Percentiles rank a stretch among this genome's conserved stretches.
These are phyloP conservation scores for Megaustenia siamemsis DNA, from an alignment of 2,888 invertebrate species.

Conservation along the genomic window DNA sequence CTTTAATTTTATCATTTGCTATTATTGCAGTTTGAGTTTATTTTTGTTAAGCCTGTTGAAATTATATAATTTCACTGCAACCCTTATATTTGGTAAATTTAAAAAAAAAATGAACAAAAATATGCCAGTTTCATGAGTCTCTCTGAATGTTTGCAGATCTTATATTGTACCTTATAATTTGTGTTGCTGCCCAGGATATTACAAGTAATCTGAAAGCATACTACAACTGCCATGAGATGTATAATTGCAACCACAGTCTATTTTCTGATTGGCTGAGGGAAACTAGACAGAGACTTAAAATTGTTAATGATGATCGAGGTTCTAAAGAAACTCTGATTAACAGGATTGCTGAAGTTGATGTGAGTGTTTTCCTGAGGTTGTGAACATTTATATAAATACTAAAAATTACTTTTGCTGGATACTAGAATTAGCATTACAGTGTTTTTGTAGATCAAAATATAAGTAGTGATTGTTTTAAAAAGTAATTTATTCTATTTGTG, in stretches of 20 bases:
- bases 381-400: not conserved
- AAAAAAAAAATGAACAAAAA: too few species aligned
- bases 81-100: too few species aligned
- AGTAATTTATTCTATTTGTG: too few species aligned
- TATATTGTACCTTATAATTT: too few species aligned
- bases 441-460: not conserved
- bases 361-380: constrained; percentile 76
- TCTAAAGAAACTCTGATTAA: constrained; percentile 91
- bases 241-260: constrained; percentile 93
- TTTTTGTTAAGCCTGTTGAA: too few species aligned
- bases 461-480: too few species aligned
- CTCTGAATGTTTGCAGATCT: too few species aligned
- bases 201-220: constrained; percentile 90
- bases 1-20: too few species aligned
- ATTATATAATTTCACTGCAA: too few species aligned
- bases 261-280: constrained; percentile 95
- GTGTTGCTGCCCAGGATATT: constrained; percentile 67
- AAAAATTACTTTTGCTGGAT: not conserved
- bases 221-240: constrained; percentile 95
- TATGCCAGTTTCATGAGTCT: too few species aligned
- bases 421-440: not conserved
- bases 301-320: constrained; percentile 89
- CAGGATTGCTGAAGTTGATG: constrained; percentile 84
- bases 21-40: too few species aligned
- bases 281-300: constrained; percentile 90